These are phyloP conservation scores for Drosophila pseudotakahashii DNA, from an alignment of 2,888 invertebrate genomes.

Conservation along the genomic window DNA sequence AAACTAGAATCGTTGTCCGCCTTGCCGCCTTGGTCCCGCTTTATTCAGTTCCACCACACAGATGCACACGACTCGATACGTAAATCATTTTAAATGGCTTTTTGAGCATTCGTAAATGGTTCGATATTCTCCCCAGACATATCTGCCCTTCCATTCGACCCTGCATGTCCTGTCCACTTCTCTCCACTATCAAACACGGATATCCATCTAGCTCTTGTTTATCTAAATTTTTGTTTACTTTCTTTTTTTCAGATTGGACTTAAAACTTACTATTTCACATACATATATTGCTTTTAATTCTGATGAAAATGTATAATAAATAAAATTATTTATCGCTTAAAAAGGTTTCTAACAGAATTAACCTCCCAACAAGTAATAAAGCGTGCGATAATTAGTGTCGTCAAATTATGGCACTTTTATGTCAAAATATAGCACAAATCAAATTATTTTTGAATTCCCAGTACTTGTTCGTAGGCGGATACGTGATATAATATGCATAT, in stretches of 20 bases:
- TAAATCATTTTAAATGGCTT: conserved; percentile 77
- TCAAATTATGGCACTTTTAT: conserved; percentile 34
- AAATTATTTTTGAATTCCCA: conserved; percentile 53
- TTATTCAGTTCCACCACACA: not conserved
- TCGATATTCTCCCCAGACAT: conserved; percentile 20
- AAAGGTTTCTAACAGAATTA: no score
- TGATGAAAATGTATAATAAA: no score
- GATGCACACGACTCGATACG: conserved; percentile 36
- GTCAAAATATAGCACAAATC: conserved; percentile 41
- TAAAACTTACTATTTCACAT: no score
- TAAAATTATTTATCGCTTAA: not conserved
- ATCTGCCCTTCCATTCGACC: conserved; percentile 7
- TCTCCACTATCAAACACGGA: conserved; percentile 1
- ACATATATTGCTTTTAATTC: no score
- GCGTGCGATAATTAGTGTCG: conserved; percentile 32
- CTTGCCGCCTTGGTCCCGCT: conserved; percentile 25
- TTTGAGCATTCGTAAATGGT: conserved; percentile 68
- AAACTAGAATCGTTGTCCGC: conserved; percentile 56
- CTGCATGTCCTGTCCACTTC: not conserved
- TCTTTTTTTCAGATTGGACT: no score
- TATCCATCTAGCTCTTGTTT: conserved; percentile 21
- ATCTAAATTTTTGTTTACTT: conserved; percentile 23
- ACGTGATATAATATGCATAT: conserved; percentile 74
- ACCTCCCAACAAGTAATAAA: no score
- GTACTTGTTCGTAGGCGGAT: conserved; percentile 42